Evolutionary conservation across 1,140 invertebrate species (phyloP).

Genomic region (Chelonus insularis): DNA sequence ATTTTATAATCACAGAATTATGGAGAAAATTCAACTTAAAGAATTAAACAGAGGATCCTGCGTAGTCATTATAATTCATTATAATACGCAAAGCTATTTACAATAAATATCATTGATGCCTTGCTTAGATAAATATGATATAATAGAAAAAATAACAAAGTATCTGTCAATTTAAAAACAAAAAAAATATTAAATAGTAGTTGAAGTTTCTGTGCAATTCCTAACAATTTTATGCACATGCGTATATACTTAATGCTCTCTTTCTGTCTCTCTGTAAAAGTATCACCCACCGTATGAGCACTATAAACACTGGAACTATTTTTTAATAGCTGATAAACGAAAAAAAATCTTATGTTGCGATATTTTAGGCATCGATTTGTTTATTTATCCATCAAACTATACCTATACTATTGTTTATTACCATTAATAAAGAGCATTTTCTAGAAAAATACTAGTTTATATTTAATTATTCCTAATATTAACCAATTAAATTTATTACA

Average conservation of each 20-base stretch:
- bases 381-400: too few species aligned
- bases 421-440: constrained; percentile 13
- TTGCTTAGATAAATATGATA: constrained; percentile 44
- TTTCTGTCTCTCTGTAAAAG: background rate
- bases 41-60: constrained; percentile 21
- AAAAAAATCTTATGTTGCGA: too few species aligned
- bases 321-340: too few species aligned
- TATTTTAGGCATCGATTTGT: too few species aligned
- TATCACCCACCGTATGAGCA: background rate
- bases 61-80: constrained; percentile 9
- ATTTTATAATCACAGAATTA: constrained; percentile 38
- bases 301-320: too few species aligned
- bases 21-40: too few species aligned
- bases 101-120: constrained; percentile 43
- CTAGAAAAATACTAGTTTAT: background rate
- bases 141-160: constrained; percentile 28
- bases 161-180: constrained; percentile 43
- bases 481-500: too few species aligned
- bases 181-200: background rate
- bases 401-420: constrained; percentile 15
- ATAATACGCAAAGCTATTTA: constrained; percentile 21
- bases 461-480: background rate
- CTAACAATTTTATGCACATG: background rate
- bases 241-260: constrained; percentile 12
- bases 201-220: background rate